Evolutionary conservation across 1,140 invertebrate genomes (phyloP).

Genomic region (Eciton burchellii): DNA sequence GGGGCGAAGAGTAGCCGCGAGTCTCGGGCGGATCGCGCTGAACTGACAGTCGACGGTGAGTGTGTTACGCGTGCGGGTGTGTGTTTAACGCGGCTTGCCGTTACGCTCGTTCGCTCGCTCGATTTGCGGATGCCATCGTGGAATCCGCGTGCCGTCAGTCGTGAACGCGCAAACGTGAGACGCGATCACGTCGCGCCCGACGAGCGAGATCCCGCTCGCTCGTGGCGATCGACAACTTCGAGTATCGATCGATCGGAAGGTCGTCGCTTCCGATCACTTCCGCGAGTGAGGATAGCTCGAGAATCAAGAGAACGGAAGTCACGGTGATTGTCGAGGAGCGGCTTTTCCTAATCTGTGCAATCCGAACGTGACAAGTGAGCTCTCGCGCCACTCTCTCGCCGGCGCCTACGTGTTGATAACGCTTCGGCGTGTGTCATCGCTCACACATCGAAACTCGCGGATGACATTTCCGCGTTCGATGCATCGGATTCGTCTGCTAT

Average conservation of each 20-base stretch:
- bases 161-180: slow-evolving; percentile 25
- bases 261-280: neutral
- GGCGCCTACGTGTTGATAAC: too few species aligned
- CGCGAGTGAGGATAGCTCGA: neutral
- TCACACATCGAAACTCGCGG: too few species aligned
- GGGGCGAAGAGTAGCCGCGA: slow-evolving; percentile 19
- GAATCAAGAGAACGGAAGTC: neutral
- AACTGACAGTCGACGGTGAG: slow-evolving; percentile 47
- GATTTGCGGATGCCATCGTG: neutral
- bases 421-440: too few species aligned
- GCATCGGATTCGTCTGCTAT: neutral
- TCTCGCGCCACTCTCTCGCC: too few species aligned
- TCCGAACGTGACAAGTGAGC: too few species aligned
- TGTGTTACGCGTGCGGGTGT: slow-evolving; percentile 31
- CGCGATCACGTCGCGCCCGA: neutral
- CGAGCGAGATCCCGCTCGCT: neutral
- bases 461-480: too few species aligned
- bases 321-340: neutral
- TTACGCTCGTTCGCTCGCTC: neutral
- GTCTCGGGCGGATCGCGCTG: slow-evolving; percentile 36
- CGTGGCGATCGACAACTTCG: neutral
- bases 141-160: neutral
- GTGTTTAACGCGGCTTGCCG: neutral
- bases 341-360: neutral
- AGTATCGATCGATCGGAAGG: neutral